phyloP scores from a whole-genome alignment of 2,888 invertebrate genomes.

The Alitta virens region DNA sequence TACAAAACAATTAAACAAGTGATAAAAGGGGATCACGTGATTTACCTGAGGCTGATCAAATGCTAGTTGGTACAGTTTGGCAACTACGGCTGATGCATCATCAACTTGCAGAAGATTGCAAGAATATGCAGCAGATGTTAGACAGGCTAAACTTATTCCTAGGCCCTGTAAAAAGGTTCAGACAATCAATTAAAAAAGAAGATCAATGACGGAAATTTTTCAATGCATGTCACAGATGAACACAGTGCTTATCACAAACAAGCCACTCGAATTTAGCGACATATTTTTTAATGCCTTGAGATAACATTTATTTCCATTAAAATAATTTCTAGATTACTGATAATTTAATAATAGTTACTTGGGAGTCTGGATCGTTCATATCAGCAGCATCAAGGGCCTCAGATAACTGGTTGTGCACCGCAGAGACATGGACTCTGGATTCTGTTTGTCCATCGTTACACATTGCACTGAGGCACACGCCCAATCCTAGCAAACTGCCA shows the following conservation, averaged over 20 bases:
- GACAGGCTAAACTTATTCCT: slow-evolving; percentile 31
- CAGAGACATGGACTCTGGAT: slow-evolving; percentile 37
- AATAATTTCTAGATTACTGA: neutral
- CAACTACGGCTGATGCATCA: slow-evolving; percentile 26
- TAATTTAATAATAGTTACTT: slow-evolving; percentile 1
- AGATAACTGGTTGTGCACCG: slow-evolving; percentile 34
- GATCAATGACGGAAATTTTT: too few species aligned
- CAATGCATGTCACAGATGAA: too few species aligned
- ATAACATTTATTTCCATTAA: too few species aligned
- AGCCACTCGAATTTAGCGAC: too few species aligned
- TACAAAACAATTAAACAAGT: too few species aligned
- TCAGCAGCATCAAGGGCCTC: slow-evolving; percentile 23
- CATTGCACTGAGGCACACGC: slow-evolving; percentile 37
- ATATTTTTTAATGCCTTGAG: too few species aligned
- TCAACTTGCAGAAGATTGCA: slow-evolving; percentile 33
- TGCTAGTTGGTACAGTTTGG: slow-evolving; percentile 25
- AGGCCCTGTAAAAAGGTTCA: slow-evolving; percentile 28
- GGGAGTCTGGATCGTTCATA: slow-evolving; percentile 3
- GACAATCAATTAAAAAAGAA: too few species aligned
- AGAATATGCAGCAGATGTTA: slow-evolving; percentile 34
- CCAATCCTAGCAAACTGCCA: slow-evolving; percentile 42
- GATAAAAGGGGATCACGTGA: too few species aligned
- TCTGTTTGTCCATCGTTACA: slow-evolving; percentile 45
- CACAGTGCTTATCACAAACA: too few species aligned
- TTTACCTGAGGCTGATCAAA: slow-evolving; percentile 32